phyloP scores from a whole-genome alignment of 2,888 invertebrate genomes.

The Sarcophaga rosellei region DNA sequence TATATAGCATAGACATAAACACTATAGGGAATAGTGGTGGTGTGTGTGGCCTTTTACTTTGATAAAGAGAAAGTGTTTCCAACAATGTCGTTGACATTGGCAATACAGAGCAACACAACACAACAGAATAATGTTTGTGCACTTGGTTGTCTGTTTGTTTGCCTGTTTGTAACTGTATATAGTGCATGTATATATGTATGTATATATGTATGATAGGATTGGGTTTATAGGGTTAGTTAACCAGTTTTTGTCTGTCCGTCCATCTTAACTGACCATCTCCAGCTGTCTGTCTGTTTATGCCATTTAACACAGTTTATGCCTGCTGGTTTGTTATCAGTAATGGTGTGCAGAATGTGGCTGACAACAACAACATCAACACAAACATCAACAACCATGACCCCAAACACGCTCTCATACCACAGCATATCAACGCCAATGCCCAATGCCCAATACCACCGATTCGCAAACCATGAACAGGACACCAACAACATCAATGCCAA shows the following conservation, averaged over 20 bases:
- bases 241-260: not conserved
- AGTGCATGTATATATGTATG: not conserved
- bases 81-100: conserved; percentile 64
- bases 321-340: conserved; percentile 65
- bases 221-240: not conserved
- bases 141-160: conserved; percentile 8
- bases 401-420: conserved; percentile 57
- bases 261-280: not conserved
- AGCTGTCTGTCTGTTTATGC: conserved; percentile 37
- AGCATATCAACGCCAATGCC: conserved; percentile 54
- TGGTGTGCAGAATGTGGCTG: conserved; percentile 68
- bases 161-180: conserved; percentile 1
- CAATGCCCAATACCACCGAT: conserved; percentile 19
- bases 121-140: not conserved
- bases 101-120: conserved; percentile 36
- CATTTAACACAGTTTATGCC: conserved; percentile 55
- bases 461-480: too few species aligned
- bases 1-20: not conserved
- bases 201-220: too few species aligned
- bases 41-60: conserved; percentile 14
- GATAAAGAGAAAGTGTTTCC: conserved; percentile 62
- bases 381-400: conserved; percentile 64
- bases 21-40: not conserved
- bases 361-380: conserved; percentile 60
- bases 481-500: conserved; percentile 2